phyloP scores from a whole-genome alignment of 2,113 vertebrate species.

The Promerops cafer region DNA sequence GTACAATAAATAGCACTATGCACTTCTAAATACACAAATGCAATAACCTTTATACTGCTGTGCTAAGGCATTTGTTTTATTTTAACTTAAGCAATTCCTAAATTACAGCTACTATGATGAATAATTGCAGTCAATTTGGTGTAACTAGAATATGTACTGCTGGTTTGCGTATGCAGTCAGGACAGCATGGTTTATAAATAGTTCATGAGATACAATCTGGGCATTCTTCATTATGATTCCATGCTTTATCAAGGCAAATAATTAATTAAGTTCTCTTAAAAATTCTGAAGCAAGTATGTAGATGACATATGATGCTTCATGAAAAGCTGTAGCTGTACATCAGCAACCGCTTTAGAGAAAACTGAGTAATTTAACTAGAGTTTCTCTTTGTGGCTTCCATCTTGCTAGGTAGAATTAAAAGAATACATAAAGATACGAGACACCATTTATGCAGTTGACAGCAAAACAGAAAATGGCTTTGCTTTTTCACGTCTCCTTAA shows the following conservation, averaged over 20 bases:
- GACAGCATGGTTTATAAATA: not conserved
- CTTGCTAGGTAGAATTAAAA: slow-evolving; percentile 85
- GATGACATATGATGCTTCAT: not conserved
- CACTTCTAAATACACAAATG: not conserved
- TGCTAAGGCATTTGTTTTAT: not conserved
- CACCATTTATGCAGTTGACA: slow-evolving; percentile 83
- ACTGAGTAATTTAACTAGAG: not conserved
- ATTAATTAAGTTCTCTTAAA: not conserved
- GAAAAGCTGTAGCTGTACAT: not conserved
- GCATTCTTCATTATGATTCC: not conserved
- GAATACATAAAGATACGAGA: slow-evolving; percentile 89
- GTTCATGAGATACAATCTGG: not conserved
- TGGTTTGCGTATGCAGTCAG: not conserved
- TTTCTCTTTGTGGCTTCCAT: not conserved
- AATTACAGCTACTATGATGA: not conserved
- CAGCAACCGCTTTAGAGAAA: not conserved
- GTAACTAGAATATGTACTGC: not conserved
- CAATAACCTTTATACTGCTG: not conserved
- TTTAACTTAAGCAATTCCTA: not conserved
- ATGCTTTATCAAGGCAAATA: not conserved
- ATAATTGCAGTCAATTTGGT: not conserved
- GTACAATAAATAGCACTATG: not conserved
- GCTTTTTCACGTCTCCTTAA: slow-evolving; percentile 80
- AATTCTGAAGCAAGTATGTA: not conserved
- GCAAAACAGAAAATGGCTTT: slow-evolving; percentile 78